These are phyloP conservation scores for Trinectes maculatus DNA, from an alignment of 2,113 vertebrate species.

Conservation along the genomic window DNA sequence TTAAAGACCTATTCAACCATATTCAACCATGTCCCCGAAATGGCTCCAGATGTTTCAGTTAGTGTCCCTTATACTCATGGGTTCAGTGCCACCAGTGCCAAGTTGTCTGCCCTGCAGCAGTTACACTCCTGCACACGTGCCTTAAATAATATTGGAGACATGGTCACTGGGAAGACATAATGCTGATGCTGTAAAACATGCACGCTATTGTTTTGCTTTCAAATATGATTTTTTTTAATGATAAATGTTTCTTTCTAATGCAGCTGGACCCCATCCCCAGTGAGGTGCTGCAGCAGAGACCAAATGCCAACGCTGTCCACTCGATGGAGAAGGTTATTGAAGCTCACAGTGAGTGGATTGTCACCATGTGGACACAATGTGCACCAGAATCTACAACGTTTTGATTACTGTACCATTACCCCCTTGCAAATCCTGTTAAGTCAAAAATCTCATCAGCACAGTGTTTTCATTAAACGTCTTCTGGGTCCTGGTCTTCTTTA, in stretches of 20 bases:
- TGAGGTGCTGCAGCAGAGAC: conserved; percentile 90
- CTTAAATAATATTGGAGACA: conserved; percentile 1
- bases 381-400: no score
- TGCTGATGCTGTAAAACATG: not conserved
- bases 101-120: not conserved
- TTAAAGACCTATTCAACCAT: not conserved
- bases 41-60: not conserved
- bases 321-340: conserved; percentile 97
- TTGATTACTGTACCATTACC: no score
- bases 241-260: conserved; percentile 12
- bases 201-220: not conserved
- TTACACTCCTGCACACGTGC: conserved; percentile 4
- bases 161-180: not conserved
- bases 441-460: no score
- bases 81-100: not conserved
- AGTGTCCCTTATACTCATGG: not conserved
- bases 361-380: not conserved
- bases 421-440: not conserved
- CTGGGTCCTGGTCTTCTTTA: conserved; percentile 54
- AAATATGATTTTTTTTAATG: not conserved
- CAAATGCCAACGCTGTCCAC: conserved; percentile 89
- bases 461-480: no score
- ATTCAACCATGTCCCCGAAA: not conserved
- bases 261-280: conserved; percentile 88
- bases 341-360: conserved; percentile 88